Evolutionary conservation across 2,113 vertebrate species (phyloP).

Genomic region (Nothobranchius furzeri): DNA sequence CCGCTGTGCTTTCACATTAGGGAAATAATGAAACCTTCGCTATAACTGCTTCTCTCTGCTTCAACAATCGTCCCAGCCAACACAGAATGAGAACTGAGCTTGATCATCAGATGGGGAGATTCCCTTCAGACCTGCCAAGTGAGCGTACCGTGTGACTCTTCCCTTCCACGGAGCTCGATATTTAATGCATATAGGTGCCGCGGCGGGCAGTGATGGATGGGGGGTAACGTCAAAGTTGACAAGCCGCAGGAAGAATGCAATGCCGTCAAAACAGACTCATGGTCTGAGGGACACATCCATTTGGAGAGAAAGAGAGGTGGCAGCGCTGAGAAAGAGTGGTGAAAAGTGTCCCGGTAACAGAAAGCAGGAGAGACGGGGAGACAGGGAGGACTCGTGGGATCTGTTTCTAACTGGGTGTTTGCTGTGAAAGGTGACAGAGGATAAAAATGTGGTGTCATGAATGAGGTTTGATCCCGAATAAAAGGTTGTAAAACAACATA

Average conservation of each 20-base stretch:
- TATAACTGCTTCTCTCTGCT: slow-evolving; percentile 29
- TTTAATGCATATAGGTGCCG: slow-evolving; percentile 68
- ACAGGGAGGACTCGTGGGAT: slow-evolving; percentile 7
- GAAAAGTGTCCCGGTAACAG: slow-evolving; percentile 34
- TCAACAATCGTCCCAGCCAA: slow-evolving; percentile 45
- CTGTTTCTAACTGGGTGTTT: slow-evolving; percentile 7
- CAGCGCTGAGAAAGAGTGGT: slow-evolving; percentile 6
- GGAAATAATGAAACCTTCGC: slow-evolving; percentile 59
- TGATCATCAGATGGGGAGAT: slow-evolving; percentile 46
- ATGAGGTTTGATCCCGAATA: not conserved
- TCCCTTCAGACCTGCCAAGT: slow-evolving; percentile 52
- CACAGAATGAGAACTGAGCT: slow-evolving; percentile 39
- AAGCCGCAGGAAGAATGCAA: slow-evolving; percentile 42
- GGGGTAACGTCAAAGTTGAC: slow-evolving; percentile 47
- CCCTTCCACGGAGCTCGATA: slow-evolving; percentile 45
- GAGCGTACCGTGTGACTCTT: slow-evolving; percentile 28
- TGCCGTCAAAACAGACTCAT: slow-evolving; percentile 53
- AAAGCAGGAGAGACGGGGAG: slow-evolving; percentile 14
- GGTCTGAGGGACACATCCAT: slow-evolving; percentile 28
- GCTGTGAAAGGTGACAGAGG: slow-evolving; percentile 4
- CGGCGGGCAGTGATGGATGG: slow-evolving; percentile 56
- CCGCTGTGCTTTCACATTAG: slow-evolving; percentile 44
- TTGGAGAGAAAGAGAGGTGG: not conserved
- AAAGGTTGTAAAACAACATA: not conserved
- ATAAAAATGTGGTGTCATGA: not conserved